Evolutionary conservation across 37 sponge, comb jelly and placozoan species (phyloP).

Genomic region (Cliona cf. orientalis): DNA sequence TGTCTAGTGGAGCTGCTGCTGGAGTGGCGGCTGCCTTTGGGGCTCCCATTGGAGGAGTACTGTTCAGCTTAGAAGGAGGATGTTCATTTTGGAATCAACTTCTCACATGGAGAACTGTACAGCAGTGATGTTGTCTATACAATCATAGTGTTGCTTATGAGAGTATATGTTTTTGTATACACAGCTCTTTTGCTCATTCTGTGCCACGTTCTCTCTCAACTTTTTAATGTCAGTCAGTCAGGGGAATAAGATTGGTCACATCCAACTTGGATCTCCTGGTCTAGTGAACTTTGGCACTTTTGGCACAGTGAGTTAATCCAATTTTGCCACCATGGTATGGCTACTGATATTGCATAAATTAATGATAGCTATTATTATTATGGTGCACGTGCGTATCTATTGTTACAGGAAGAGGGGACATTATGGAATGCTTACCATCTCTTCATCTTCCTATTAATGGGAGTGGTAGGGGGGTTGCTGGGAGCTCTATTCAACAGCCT

Average conservation of each 20-base stretch:
- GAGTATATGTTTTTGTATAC: too few relatives aligned
- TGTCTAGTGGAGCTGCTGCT: slow-evolving; percentile 94
- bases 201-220: slow-evolving; percentile 86
- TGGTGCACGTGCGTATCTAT: neutral
- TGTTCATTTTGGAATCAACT: slow-evolving; percentile 95
- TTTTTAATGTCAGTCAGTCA: slow-evolving; percentile 52
- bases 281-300: slow-evolving; percentile 90
- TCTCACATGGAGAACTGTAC: slow-evolving; percentile 94
- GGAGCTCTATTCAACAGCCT: slow-evolving; percentile 94
- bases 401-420: neutral
- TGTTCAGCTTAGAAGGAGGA: slow-evolving; percentile 97
- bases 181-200: slow-evolving; percentile 94
- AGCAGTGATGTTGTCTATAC: too few relatives aligned
- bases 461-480: slow-evolving; percentile 87
- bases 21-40: slow-evolving; percentile 98
- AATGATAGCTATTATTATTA: too few relatives aligned
- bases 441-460: slow-evolving; percentile 88
- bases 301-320: too few relatives aligned
- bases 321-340: too few relatives aligned
- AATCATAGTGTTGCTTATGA: too few relatives aligned
- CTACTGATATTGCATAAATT: too few relatives aligned
- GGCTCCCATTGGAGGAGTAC: slow-evolving; percentile 94
- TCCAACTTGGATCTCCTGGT: slow-evolving; percentile 71
- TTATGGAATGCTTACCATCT: slow-evolving; percentile 81
- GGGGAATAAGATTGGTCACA: slow-evolving; percentile 13